Conservation (phyloP, 2,888 invertebrate genomes). For the Bellardia pandia region DNA sequence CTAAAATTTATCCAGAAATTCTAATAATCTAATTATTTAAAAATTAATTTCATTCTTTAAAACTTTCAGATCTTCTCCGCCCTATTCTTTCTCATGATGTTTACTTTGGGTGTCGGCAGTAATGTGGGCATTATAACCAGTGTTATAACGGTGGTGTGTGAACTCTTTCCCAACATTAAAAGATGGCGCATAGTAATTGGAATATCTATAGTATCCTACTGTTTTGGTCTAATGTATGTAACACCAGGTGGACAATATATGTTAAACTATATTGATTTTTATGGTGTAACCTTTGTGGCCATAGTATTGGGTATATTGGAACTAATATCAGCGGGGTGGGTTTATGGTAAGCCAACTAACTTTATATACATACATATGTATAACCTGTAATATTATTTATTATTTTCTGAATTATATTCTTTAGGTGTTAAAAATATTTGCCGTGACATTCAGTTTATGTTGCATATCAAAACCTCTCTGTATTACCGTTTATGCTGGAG, state of each 20-base stretch:
- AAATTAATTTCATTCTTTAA: not conserved
- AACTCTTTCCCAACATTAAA: conserved; percentile 82
- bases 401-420: conserved; percentile 30
- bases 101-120: conserved; percentile 85
- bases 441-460: conserved; percentile 91
- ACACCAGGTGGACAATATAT: conserved; percentile 90
- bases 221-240: conserved; percentile 86
- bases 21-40: not conserved
- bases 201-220: conserved; percentile 85
- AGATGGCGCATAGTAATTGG: conserved; percentile 85
- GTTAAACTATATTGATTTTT: conserved; percentile 89
- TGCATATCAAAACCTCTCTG: conserved; percentile 86
- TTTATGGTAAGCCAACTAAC: conserved; percentile 86
- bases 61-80: conserved; percentile 84
- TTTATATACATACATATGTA: not conserved
- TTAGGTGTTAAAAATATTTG: conserved; percentile 87
- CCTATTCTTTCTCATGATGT: conserved; percentile 86
- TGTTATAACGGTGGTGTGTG: conserved; percentile 84
- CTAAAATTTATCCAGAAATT: too few species aligned
- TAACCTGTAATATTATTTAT: not conserved
- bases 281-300: conserved; percentile 90
- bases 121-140: conserved; percentile 84
- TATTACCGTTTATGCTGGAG: conserved; percentile 94
- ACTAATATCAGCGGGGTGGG: conserved; percentile 89
- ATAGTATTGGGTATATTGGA: conserved; percentile 88